phyloP scores from a whole-genome alignment of 23 tunicate genomes.

The Oikopleura dioica region DNA sequence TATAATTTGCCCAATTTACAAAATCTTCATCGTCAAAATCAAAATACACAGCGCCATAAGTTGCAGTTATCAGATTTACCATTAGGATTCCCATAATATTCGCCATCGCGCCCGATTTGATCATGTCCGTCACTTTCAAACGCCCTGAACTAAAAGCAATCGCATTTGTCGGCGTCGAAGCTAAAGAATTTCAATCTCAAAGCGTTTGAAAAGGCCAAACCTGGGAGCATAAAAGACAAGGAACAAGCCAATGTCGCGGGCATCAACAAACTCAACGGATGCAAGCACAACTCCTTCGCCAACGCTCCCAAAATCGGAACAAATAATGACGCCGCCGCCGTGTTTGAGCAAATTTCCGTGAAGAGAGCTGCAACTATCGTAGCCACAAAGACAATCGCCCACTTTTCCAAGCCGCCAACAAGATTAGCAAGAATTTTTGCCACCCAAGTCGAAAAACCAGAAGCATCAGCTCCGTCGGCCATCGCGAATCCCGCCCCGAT shows the following conservation, averaged over 20 bases:
- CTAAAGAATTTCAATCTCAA: neutral
- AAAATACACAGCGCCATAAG: neutral
- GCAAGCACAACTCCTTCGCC: neutral
- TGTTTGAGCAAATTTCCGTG: slow-evolving; percentile 78
- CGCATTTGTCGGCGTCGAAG: neutral
- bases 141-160: neutral
- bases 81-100: neutral
- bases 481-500: slow-evolving; percentile 28
- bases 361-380: slow-evolving; percentile 58
- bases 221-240: neutral
- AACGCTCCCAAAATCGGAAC: slow-evolving; percentile 61
- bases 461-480: slow-evolving; percentile 22
- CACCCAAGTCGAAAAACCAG: slow-evolving; percentile 74
- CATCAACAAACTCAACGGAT: neutral
- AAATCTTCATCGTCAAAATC: neutral
- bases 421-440: slow-evolving; percentile 27
- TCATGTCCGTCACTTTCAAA: neutral
- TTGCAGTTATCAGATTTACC: neutral
- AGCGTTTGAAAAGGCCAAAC: neutral
- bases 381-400: slow-evolving; percentile 55
- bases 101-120: neutral
- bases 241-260: neutral
- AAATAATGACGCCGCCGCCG: slow-evolving; percentile 71
- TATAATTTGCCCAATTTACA: neutral
- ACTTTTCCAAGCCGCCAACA: slow-evolving; percentile 23